Conservation (phyloP, 2,797 vertebrate genomes). For the Pseudochromis fuscus region DNA sequence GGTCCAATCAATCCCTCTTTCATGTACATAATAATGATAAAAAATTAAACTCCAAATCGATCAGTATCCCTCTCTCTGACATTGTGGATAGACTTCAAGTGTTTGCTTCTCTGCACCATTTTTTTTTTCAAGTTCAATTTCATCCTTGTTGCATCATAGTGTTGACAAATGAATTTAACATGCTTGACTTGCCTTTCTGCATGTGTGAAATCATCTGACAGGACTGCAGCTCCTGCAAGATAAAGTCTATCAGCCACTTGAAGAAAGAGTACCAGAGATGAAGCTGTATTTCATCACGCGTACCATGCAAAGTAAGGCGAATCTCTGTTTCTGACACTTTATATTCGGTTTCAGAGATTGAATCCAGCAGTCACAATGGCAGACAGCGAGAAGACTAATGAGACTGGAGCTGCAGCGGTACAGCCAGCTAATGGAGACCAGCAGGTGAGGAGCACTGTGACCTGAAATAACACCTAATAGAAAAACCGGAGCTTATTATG, state of each 20-base stretch:
- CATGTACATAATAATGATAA: background rate
- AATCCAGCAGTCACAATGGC: constrained; percentile 78
- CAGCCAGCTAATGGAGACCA: constrained; percentile 72
- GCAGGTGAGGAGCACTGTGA: constrained; percentile 76
- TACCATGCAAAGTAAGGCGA: constrained; percentile 44
- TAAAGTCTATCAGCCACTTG: constrained; percentile 47
- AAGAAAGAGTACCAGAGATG: constrained; percentile 48
- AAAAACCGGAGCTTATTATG: constrained; percentile 30
- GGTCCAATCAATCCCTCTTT: background rate
- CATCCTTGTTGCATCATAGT: constrained; percentile 72
- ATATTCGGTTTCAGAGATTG: constrained; percentile 65
- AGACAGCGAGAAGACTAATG: constrained; percentile 73
- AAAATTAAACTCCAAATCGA: constrained; percentile 5
- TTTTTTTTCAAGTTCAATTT: constrained; percentile 56
- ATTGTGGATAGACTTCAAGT: constrained; percentile 13
- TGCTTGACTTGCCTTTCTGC: constrained; percentile 45
- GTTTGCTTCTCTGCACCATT: constrained; percentile 42
- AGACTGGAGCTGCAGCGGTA: constrained; percentile 59
- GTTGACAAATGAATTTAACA: constrained; percentile 72
- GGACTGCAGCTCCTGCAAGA: constrained; percentile 35
- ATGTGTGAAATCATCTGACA: constrained; percentile 52
- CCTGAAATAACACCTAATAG: constrained; percentile 43
- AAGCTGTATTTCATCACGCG: constrained; percentile 60
- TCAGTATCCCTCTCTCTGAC: constrained; percentile 19
- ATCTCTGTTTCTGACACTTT: constrained; percentile 53